phyloP scores from a whole-genome alignment of 92 coral and sea anemone genomes.

The Phenganax stokvisi region DNA sequence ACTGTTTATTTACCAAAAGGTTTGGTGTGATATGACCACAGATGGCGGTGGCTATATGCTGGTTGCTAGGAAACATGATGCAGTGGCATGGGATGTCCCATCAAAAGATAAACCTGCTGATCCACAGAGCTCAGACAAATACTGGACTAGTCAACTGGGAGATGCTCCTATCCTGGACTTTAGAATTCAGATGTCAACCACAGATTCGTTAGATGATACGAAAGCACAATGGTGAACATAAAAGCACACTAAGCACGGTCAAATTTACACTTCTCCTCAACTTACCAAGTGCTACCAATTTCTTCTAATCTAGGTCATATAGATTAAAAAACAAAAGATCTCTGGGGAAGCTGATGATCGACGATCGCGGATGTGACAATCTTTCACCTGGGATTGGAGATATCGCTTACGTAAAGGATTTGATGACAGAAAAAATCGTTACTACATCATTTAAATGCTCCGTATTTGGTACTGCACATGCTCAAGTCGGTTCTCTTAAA shows the following conservation, averaged over 20 bases:
- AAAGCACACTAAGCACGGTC: background rate
- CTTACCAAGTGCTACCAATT: no score
- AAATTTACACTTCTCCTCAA: background rate
- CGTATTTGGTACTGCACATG: background rate
- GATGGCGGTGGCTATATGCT: background rate
- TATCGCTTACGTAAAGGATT: background rate
- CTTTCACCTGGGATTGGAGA: background rate
- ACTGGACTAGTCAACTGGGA: conserved; percentile 13
- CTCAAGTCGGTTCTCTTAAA: background rate
- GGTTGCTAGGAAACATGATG: background rate
- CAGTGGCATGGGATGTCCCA: background rate
- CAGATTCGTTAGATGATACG: background rate
- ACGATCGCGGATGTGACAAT: background rate
- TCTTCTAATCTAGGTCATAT: background rate
- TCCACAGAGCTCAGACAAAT: background rate
- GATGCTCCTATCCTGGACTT: conserved; percentile 8
- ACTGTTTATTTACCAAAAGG: background rate
- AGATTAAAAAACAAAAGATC: conserved; percentile 1
- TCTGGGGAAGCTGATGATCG: background rate
- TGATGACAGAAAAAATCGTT: background rate
- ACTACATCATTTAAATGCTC: background rate
- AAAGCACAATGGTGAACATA: background rate
- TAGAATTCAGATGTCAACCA: background rate
- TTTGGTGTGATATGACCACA: conserved; percentile 5
- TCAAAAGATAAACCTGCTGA: background rate